A percentile compares a stretch with the other conserved stretches of the same genome.
phyloP scores from a whole-genome alignment of 2,888 invertebrate genomes.

The Drosophila pseudotakahashii region DNA sequence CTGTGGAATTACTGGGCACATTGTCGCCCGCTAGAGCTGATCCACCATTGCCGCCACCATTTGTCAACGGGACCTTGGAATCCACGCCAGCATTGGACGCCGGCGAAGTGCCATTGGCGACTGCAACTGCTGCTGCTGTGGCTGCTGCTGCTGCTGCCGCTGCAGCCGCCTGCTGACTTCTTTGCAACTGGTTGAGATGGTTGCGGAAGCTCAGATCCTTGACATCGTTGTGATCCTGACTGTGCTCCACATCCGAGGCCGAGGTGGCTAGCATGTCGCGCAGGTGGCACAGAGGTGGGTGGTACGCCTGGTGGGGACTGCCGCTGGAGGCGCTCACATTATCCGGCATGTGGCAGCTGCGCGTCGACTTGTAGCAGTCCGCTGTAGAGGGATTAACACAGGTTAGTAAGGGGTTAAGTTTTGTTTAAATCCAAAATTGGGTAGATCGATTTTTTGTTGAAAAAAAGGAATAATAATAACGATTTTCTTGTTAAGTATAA shows the following conservation, averaged over 20 bases:
- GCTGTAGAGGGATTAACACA: slow-evolving; percentile 57
- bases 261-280: slow-evolving; percentile 83
- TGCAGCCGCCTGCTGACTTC: slow-evolving; percentile 65
- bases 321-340: slow-evolving; percentile 86
- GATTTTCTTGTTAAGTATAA: too few relatives aligned
- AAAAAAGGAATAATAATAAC: too few relatives aligned
- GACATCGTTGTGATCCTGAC: slow-evolving; percentile 84
- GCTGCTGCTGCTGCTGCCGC: slow-evolving; percentile 62
- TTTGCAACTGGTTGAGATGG: slow-evolving; percentile 81
- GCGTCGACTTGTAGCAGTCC: slow-evolving; percentile 82
- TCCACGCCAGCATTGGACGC: slow-evolving; percentile 46
- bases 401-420: not conserved
- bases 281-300: slow-evolving; percentile 84
- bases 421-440: not conserved
- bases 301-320: slow-evolving; percentile 84
- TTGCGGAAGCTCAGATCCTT: slow-evolving; percentile 84
- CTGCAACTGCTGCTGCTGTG: slow-evolving; percentile 46
- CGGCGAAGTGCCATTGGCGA: slow-evolving; percentile 46
- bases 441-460: too few relatives aligned
- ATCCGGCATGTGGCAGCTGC: slow-evolving; percentile 84
- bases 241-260: slow-evolving; percentile 83
- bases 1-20: slow-evolving; percentile 36
- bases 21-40: slow-evolving; percentile 6
- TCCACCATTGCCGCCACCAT: slow-evolving; percentile 23
- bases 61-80: slow-evolving; percentile 46